A percentile compares a stretch with the other conserved stretches of the same genome.
Evolutionary conservation across 2,888 invertebrate species (phyloP).

Genomic region (Julus scandinavius): DNA sequence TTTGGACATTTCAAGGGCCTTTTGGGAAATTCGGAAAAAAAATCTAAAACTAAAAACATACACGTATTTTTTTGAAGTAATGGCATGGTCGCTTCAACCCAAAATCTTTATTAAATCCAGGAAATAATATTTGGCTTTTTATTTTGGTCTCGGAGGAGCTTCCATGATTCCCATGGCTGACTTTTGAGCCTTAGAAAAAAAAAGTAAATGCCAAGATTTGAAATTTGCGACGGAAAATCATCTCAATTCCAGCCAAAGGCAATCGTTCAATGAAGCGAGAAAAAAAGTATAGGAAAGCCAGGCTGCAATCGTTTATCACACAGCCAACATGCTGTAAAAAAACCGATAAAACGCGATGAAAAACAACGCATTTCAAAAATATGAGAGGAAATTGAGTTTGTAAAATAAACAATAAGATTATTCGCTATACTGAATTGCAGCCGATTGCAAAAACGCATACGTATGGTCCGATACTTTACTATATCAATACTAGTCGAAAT

Average conservation of each 20-base stretch:
- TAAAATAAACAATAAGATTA: background rate
- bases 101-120: background rate
- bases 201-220: background rate
- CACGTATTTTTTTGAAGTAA: no score
- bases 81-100: no score
- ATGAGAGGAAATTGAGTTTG: background rate
- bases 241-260: background rate
- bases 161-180: background rate
- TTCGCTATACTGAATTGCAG: background rate
- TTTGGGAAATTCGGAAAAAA: no score
- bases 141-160: background rate
- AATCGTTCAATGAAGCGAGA: background rate
- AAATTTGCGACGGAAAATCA: slow-evolving; percentile 1
- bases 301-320: background rate
- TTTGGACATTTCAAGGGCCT: no score
- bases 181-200: slow-evolving; percentile 6
- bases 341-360: slow-evolving; percentile 20
- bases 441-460: no score
- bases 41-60: no score
- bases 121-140: background rate
- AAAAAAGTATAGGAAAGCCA: background rate
- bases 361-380: background rate
- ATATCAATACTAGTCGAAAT: no score
- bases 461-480: no score
- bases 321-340: no score